These are phyloP conservation scores for Zaprionus camerounensis DNA, from an alignment of 1,140 invertebrate species.

Conservation along the genomic window DNA sequence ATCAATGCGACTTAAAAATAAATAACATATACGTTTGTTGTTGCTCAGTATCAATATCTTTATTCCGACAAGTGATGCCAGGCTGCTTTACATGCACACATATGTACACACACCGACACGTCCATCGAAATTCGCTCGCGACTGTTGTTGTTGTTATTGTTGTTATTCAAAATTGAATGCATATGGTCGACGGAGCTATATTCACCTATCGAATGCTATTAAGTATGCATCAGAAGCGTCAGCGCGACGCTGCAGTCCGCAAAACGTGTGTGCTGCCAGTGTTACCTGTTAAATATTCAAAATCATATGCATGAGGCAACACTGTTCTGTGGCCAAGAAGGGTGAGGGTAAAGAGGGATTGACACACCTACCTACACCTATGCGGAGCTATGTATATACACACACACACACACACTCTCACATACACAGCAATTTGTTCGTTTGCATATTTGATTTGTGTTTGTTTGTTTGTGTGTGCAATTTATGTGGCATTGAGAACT, in stretches of 20 bases:
- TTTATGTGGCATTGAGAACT: conserved; percentile 78
- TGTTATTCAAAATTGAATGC: conserved; percentile 12
- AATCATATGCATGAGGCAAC: conserved; percentile 71
- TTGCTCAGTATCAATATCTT: not conserved
- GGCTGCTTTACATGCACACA: not conserved
- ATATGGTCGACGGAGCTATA: conserved; percentile 23
- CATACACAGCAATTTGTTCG: conserved; percentile 55
- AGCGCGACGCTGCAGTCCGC: conserved; percentile 47
- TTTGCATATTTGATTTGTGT: conserved; percentile 78
- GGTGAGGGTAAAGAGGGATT: conserved; percentile 7
- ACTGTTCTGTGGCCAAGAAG: conserved; percentile 10
- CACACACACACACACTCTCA: conserved; percentile 15
- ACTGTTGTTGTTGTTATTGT: conserved; percentile 9
- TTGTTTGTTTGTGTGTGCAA: conserved; percentile 53
- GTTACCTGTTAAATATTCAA: conserved; percentile 78
- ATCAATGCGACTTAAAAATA: not conserved
- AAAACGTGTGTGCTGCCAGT: conserved; percentile 40
- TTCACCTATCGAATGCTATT: conserved; percentile 45
- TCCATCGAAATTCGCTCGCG: not conserved
- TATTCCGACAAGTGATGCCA: conserved; percentile 4
- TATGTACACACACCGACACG: not conserved
- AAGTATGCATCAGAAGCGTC: conserved; percentile 74
- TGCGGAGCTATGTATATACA: not conserved
- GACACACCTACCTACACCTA: conserved; percentile 22
- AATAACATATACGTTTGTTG: not conserved